Base-by-base conservation (phyloP, 1,140 invertebrate genomes). In the Zaprionus nigranus region DNA sequence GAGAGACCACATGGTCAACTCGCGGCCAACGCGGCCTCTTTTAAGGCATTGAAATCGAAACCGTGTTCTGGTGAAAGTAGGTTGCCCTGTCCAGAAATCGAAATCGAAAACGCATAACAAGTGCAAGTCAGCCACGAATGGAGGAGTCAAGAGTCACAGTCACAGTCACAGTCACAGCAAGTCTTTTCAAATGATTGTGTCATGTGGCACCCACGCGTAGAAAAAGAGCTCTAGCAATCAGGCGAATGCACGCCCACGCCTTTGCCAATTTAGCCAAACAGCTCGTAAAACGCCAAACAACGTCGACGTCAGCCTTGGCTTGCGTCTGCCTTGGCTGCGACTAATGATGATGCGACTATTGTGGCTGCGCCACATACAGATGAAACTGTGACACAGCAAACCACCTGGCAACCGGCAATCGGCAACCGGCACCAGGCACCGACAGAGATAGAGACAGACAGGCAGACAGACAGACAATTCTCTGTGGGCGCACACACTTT, bases 61-160 rank as follows among this genome's bases (percentile, higher is more conserved):
- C 81, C 85, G 54, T 54, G 86, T 88, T 88, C 85, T 88, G 81
- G 85, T 90, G 85, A 88, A 88, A 88, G 84, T 85, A 78, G 82
- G 78, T 75, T 81, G 78, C 51, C 65, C 78, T 77, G 62, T 59
- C 68, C 68, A 64, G 59, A 79, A 78, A 61, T 63, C 36, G 65
- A 82, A 82, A 82, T 20, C 63, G 75, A 83, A 80, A 88, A 88
- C 81, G 84, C 84, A 87, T 84, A 75, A 75, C 84, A 88, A 88
- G 84, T 90, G 84, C 84, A 81, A 72, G 57, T 78, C 57, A 49
- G 54, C 61, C 65, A 61, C 49, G 43, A 78, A 46, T 17, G 7
- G n/a, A 2, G 17, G 6, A 38, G 57, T 69, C 49, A 69, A 66
- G 66, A 57, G 64, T 24, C 53, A 34, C 3, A 34, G 30, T 34